A percentile compares a stretch with the other conserved stretches of the same genome.
These are phyloP conservation scores for Cataglyphis rosenhaueri DNA, from an alignment of 2,888 invertebrate species.

Conservation along the genomic window DNA sequence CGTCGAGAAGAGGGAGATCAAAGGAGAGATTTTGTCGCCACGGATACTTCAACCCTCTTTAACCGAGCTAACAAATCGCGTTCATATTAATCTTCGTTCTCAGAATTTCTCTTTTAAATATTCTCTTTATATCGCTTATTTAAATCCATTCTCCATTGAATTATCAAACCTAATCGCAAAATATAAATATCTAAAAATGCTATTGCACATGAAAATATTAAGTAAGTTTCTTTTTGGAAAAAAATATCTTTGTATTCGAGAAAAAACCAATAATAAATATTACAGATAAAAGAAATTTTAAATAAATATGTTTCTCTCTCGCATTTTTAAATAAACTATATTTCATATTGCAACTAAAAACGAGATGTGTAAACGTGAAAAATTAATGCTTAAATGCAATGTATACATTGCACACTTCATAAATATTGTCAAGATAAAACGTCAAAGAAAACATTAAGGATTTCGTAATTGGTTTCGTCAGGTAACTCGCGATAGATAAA, in stretches of 20 bases:
- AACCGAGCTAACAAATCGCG: constrained; percentile 29
- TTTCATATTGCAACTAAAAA: neutral
- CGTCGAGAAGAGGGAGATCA: constrained; percentile 60
- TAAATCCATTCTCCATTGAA: constrained; percentile 26
- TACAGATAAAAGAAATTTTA: neutral
- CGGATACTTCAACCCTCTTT: constrained; percentile 15
- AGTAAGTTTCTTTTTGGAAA: neutral
- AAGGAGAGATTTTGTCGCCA: constrained; percentile 50
- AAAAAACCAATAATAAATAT: neutral
- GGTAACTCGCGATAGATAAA: constrained; percentile 61
- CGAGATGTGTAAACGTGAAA: neutral
- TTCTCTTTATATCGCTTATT: constrained; percentile 26
- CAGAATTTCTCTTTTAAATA: constrained; percentile 27
- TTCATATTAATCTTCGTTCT: neutral
- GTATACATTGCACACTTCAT: constrained; percentile 36
- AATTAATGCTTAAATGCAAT: neutral
- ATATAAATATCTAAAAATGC: neutral
- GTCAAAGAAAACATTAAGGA: constrained; percentile 63
- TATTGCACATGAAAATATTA: neutral
- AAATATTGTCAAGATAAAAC: constrained; percentile 62
- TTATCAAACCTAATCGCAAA: neutral
- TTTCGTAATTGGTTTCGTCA: constrained; percentile 69
- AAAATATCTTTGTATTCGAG: neutral
- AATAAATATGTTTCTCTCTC: neutral
- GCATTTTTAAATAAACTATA: neutral